These are phyloP conservation scores for Drosophila recens DNA, from an alignment of 2,888 invertebrate species.

Conservation along the genomic window DNA sequence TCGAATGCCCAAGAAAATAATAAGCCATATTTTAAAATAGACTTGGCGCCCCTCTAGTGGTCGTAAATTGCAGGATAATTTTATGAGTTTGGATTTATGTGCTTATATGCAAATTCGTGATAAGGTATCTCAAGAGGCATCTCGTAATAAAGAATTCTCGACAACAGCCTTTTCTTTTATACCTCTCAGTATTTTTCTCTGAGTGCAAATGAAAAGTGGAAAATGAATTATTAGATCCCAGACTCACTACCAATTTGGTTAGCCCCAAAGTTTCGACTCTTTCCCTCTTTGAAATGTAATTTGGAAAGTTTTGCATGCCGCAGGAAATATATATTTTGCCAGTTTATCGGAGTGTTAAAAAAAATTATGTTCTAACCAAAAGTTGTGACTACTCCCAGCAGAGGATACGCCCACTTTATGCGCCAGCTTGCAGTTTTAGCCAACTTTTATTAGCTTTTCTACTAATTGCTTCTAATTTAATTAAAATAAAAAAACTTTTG, in stretches of 20 bases:
- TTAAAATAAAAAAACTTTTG: slow-evolving; percentile 77
- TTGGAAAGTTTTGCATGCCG: slow-evolving; percentile 50
- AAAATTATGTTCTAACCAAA: slow-evolving; percentile 30
- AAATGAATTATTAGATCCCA: slow-evolving; percentile 30
- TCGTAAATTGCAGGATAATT: slow-evolving; percentile 51
- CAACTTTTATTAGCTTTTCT: slow-evolving; percentile 79
- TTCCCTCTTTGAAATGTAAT: slow-evolving; percentile 50
- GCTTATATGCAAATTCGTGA: too few species aligned
- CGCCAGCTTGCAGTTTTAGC: slow-evolving; percentile 59
- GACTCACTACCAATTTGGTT: slow-evolving; percentile 6
- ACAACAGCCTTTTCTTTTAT: too few species aligned
- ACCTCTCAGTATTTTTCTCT: not conserved
- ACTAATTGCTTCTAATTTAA: slow-evolving; percentile 81
- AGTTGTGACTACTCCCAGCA: slow-evolving; percentile 27
- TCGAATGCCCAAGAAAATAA: too few species aligned
- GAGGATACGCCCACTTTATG: slow-evolving; percentile 42
- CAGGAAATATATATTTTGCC: slow-evolving; percentile 53
- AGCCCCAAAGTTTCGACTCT: slow-evolving; percentile 10
- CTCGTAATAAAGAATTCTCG: not conserved
- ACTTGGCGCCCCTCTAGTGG: too few species aligned
- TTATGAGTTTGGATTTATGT: too few species aligned
- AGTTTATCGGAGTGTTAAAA: slow-evolving; percentile 34
- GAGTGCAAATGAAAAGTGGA: slow-evolving; percentile 18
- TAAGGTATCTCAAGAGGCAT: too few species aligned
- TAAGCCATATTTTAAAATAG: too few species aligned